These are phyloP conservation scores for Pristiophorus japonicus DNA, from an alignment of 2,113 vertebrate genomes.

Conservation along the genomic window DNA sequence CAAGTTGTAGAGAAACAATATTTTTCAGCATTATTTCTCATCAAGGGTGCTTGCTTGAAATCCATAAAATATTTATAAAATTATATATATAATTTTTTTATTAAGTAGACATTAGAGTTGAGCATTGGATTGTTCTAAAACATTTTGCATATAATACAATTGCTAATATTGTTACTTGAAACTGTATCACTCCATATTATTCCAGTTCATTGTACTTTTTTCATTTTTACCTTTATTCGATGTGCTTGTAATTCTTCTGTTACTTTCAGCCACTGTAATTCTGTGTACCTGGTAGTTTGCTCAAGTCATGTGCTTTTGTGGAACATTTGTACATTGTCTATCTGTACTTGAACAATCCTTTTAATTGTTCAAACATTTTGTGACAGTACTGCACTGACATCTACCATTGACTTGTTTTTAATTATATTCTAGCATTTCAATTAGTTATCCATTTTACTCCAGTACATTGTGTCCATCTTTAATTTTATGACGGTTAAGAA, in stretches of 20 bases:
- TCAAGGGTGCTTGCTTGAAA: neutral
- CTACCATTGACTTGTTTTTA: neutral
- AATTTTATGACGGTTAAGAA: slow-evolving; percentile 9
- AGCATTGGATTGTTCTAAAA: slow-evolving; percentile 7
- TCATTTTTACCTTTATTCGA: neutral
- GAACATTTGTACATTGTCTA: slow-evolving; percentile 22
- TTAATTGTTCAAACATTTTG: slow-evolving; percentile 9
- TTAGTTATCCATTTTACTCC: slow-evolving; percentile 20
- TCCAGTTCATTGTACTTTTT: slow-evolving; percentile 20
- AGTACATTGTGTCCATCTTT: slow-evolving; percentile 1
- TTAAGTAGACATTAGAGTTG: slow-evolving; percentile 19
- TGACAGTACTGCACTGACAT: slow-evolving; percentile 4
- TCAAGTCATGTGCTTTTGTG: slow-evolving; percentile 16
- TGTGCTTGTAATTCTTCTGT: slow-evolving; percentile 1
- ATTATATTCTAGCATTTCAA: slow-evolving; percentile 1
- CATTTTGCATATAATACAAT: neutral
- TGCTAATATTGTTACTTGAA: slow-evolving; percentile 30
- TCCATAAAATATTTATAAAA: slow-evolving; percentile 32
- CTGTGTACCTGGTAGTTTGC: neutral
- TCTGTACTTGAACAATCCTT: neutral
- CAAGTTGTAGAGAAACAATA: slow-evolving; percentile 5
- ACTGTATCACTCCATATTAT: slow-evolving; percentile 29
- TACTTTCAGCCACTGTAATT: slow-evolving; percentile 17
- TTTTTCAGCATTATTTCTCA: neutral
- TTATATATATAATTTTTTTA: slow-evolving; percentile 6